Percentiles rank a stretch among this genome's conserved stretches.
Conservation (phyloP, 2,797 vertebrate species). For the Betta splendens region DNA sequence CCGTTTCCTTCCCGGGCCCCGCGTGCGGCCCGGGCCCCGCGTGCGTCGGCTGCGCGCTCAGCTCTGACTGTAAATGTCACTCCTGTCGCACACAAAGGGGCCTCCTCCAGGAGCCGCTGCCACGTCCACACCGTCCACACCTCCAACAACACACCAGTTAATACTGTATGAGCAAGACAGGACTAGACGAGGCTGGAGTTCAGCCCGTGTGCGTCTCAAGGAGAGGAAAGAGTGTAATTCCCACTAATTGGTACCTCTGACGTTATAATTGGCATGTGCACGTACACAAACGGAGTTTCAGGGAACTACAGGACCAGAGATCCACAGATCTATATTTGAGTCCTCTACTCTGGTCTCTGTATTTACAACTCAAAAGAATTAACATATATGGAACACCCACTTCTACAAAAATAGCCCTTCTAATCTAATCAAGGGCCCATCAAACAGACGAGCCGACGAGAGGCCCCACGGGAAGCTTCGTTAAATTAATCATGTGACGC, state of each 20-base stretch:
- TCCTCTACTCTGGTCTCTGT: slow-evolving; percentile 29
- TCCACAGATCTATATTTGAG: slow-evolving; percentile 36
- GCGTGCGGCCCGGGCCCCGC: no score
- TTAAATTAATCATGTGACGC: slow-evolving; percentile 62
- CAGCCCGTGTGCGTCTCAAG: slow-evolving; percentile 31
- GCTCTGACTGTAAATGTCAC: slow-evolving; percentile 76
- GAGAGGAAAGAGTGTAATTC: slow-evolving; percentile 42
- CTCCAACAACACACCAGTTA: slow-evolving; percentile 35
- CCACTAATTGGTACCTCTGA: slow-evolving; percentile 59
- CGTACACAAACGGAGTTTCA: slow-evolving; percentile 32
- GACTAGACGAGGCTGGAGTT: slow-evolving; percentile 36
- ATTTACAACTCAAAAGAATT: slow-evolving; percentile 37
- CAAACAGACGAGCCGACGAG: slow-evolving; percentile 44
- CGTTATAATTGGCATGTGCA: slow-evolving; percentile 46
- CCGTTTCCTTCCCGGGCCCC: slow-evolving; percentile 52
- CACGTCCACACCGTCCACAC: no score
- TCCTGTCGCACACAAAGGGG: slow-evolving; percentile 59
- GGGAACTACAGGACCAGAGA: slow-evolving; percentile 10
- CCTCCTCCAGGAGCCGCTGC: no score
- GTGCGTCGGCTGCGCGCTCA: slow-evolving; percentile 49
- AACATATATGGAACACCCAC: slow-evolving; percentile 51
- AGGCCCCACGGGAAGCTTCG: slow-evolving; percentile 43
- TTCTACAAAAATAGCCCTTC: slow-evolving; percentile 38
- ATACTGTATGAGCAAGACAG: slow-evolving; percentile 41
- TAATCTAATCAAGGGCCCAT: slow-evolving; percentile 38